Conservation (phyloP, 2,113 vertebrate genomes). For the Sphaerodactylus townsendi region DNA sequence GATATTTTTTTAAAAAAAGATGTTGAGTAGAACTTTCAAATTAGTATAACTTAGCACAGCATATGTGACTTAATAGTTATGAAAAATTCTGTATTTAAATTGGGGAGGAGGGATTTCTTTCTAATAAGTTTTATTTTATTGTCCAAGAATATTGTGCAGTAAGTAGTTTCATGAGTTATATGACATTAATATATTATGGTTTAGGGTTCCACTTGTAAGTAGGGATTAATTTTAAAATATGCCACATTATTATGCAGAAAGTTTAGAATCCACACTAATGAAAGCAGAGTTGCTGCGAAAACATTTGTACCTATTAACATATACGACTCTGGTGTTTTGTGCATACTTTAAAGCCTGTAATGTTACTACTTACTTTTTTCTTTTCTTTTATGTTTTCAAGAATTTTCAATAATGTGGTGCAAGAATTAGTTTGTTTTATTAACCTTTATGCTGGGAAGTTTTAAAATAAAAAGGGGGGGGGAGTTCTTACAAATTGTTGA, state of each 20-base stretch:
- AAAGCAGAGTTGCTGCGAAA: not conserved
- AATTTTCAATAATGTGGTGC: not conserved
- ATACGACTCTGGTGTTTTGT: not conserved
- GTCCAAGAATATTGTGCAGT: not conserved
- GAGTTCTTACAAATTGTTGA: not conserved
- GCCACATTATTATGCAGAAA: not conserved
- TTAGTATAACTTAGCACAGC: slow-evolving; percentile 46
- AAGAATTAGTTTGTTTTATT: not conserved
- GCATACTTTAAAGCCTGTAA: not conserved
- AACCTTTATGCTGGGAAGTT: not conserved
- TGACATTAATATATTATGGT: not conserved
- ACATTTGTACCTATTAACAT: not conserved
- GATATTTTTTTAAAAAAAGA: not conserved
- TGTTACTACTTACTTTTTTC: not conserved
- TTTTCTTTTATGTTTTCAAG: not conserved
- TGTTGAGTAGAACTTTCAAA: not conserved
- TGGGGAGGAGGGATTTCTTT: not conserved
- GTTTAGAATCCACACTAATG: not conserved
- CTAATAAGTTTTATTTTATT: not conserved
- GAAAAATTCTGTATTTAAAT: not conserved
- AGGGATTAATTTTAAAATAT: not conserved
- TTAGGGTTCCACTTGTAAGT: not conserved
- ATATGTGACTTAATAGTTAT: slow-evolving; percentile 66
- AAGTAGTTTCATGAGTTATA: not conserved
- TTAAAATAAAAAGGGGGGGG: not conserved